Base-by-base conservation (phyloP, 2,797 vertebrate species). In the Phalloptychus januarius region DNA sequence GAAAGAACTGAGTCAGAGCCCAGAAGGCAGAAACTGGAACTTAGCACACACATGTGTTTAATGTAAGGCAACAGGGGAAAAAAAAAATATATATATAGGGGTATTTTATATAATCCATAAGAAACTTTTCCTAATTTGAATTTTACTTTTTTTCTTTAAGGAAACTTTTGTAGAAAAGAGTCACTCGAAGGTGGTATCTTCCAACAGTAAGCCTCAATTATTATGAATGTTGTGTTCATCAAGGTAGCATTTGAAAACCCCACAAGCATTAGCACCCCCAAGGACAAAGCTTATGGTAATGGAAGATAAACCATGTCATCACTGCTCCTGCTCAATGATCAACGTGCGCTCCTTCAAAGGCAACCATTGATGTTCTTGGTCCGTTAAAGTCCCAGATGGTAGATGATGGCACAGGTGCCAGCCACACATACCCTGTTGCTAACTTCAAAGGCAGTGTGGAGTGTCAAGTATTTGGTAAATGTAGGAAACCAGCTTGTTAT, bases 381-480 rank as follows among this genome's bases (percentile, higher is more conserved):
- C 71, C 10, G 69, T 79, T 71, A 78, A 76, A 83, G 78, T 54
- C 83, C 82, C 88, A 86, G 79, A 89, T 88, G 90, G 84, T 78
- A 75, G 78, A 63, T 69, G 76, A 76, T 75, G 81, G 82, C 83
- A 71, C 42, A 20, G 61, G 72, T 84, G 81, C 82, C 85, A 65
- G 78, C 69, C 65, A 70, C 77, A 71, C 71, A 83, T 76, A 65
- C 71, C 48, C 45, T 44, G 73, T 61, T 75, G 25, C 72, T 69
- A 70, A 78, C 89, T 88, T 93, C 84, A 91, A 89, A 91, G 87
- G 70, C 76, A 65, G 40, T 5, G 48, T 2, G 38, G n/a, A 15
- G 40, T 36, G 80, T 74, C 79, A 75, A 77, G 70, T 79, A 81
- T 88, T 85, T 75, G 2, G 5, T 71, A 48, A 74, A 77, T 75